Base-by-base conservation (phyloP, 2,797 vertebrate genomes). In the Eidolon dupreanum region DNA sequence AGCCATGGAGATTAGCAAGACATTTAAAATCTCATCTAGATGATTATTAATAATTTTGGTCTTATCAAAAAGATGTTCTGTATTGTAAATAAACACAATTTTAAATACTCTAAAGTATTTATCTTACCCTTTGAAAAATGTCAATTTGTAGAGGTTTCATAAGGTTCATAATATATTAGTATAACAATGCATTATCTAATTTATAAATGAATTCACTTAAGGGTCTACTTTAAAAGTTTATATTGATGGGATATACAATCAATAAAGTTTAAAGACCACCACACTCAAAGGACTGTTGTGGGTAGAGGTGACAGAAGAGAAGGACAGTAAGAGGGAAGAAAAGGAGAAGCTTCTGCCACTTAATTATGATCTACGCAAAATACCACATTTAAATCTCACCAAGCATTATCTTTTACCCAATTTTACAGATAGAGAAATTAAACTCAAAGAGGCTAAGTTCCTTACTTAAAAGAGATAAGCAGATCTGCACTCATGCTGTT, bases 191-290 rank as follows among this genome's bases (percentile, higher is more conserved):
- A 88, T 90, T 88, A 90, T 33, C 53, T 65, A 93, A 84, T 36
- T 74, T 70, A 90, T 38, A 91, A 88, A 43, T 82, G 82, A 38
- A 82, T n/a, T 75, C 61, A 36, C 57, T 90, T 90, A 94, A n/a
- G 15, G 36, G 16, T 13, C 24, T 83, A n/a, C 78, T 94, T 86
- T 73, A 68, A 94, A 93, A 91, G 33, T 22, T 49, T 41, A 12
- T 22, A 33, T 20, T 38, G 19, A 75, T 57, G 43, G 46, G 10
- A 84, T 3, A 22, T 15, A 88, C 5, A 43, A 87, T 65, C 36
- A 74, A 79, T 88, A 46, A n/a, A 53, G 22, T 78, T 70, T 75
- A 88, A 95, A 94, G 87, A 59, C 28, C 11, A 26, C 38, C 20
- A 41, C 11, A 46, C 12, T 75, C 75, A 57, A 77, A 73, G 33